Evolutionary conservation across 23 tunicate genomes (phyloP).

Genomic region (Trididemnum nubilum): DNA sequence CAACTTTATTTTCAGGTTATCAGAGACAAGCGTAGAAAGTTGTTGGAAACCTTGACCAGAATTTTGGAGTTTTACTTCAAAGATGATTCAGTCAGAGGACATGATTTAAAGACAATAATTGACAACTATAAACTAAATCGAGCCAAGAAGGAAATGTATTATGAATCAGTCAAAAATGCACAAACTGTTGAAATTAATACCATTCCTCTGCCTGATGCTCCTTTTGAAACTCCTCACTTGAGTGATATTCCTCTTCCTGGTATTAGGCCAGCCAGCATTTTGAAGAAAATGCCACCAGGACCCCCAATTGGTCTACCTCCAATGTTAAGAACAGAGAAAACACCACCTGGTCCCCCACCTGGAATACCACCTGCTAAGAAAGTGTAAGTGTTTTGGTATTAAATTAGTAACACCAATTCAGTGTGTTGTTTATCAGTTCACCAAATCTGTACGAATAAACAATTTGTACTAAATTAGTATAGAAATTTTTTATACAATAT

Average conservation of each 20-base stretch:
- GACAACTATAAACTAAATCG: slow-evolving; percentile 71
- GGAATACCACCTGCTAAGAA: slow-evolving; percentile 93
- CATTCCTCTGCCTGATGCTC: slow-evolving; percentile 96
- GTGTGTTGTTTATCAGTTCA: no score
- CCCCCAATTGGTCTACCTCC: slow-evolving; percentile 59
- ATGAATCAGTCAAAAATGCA: slow-evolving; percentile 91
- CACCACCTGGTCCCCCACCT: slow-evolving; percentile 77
- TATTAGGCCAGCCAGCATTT: slow-evolving; percentile 68
- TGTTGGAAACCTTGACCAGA: slow-evolving; percentile 70
- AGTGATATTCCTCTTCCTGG: slow-evolving; percentile 94
- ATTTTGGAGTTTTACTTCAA: slow-evolving; percentile 79
- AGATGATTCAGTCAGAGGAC: slow-evolving; percentile 71
- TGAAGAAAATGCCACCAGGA: slow-evolving; percentile 65
- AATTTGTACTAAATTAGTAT: no score
- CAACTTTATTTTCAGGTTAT: slow-evolving; percentile 61
- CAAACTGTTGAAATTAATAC: slow-evolving; percentile 67
- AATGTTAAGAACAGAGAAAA: slow-evolving; percentile 1
- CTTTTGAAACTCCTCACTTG: slow-evolving; percentile 74
- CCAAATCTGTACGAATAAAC: no score
- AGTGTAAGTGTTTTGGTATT: slow-evolving; percentile 18
- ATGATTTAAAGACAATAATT: slow-evolving; percentile 52
- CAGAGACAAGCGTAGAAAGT: slow-evolving; percentile 82
- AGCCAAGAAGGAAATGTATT: slow-evolving; percentile 73
- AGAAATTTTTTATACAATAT: no score
- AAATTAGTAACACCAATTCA: not conserved